A percentile compares a stretch with the other conserved stretches of the same genome.
phyloP scores from a whole-genome alignment of 2,113 vertebrate genomes.

The Perca fluviatilis region DNA sequence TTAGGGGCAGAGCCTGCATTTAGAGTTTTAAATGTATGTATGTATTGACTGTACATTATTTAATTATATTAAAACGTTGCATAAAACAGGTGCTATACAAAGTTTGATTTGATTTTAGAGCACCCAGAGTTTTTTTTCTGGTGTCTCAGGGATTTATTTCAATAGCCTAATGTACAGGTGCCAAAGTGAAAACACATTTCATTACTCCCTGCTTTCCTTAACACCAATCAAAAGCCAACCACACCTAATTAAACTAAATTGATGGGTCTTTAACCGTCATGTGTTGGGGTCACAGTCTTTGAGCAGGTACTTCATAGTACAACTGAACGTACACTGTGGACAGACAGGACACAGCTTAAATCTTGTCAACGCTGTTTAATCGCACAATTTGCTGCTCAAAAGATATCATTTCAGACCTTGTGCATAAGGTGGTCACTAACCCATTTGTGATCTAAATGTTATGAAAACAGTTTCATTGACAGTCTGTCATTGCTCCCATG shows the following conservation, averaged over 20 bases:
- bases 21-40: background rate
- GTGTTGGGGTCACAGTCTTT: conserved; percentile 96
- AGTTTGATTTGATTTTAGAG: background rate
- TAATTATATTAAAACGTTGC: background rate
- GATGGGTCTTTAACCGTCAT: conserved; percentile 88
- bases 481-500: background rate
- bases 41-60: background rate
- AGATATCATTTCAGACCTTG: background rate
- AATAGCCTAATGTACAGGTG: background rate
- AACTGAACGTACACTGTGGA: conserved; percentile 93
- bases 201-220: background rate
- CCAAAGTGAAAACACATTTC: background rate
- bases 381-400: no score
- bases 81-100: background rate
- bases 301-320: conserved; percentile 96
- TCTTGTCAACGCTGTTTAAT: no score
- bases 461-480: background rate
- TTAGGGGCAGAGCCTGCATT: background rate
- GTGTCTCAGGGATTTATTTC: background rate
- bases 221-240: background rate
- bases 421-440: no score
- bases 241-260: background rate
- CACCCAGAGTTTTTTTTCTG: background rate
- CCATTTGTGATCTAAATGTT: background rate
- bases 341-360: background rate